Evolutionary conservation across 1,140 invertebrate species (phyloP).

Genomic region (Lethrus apterus): DNA sequence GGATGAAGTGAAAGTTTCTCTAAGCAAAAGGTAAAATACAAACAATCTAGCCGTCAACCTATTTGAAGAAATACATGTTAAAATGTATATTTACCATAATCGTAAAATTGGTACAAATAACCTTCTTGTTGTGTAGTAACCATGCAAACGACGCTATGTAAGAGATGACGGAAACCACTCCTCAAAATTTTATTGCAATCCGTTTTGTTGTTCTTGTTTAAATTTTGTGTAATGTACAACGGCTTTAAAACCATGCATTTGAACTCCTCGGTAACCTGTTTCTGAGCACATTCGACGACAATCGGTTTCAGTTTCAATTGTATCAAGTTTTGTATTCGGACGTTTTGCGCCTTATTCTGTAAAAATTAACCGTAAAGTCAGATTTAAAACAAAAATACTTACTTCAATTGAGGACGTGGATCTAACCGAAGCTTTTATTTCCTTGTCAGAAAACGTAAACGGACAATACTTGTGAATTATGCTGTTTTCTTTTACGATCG

Average conservation of each 20-base stretch:
- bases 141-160: constrained; percentile 39
- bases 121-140: constrained; percentile 50
- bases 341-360: constrained; percentile 24
- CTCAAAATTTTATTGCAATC: constrained; percentile 21
- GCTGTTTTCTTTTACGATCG: constrained; percentile 37
- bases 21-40: background rate
- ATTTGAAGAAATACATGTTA: too few relatives aligned
- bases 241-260: constrained; percentile 37
- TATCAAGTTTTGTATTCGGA: constrained; percentile 37
- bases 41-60: background rate
- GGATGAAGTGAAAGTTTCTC: too few relatives aligned
- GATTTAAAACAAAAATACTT: constrained; percentile 11
- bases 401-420: constrained; percentile 36
- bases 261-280: constrained; percentile 38
- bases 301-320: constrained; percentile 40
- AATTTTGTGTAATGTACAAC: constrained; percentile 35
- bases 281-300: constrained; percentile 32
- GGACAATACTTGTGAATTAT: constrained; percentile 38
- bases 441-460: constrained; percentile 37
- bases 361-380: constrained; percentile 11
- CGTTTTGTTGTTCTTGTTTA: constrained; percentile 19
- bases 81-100: constrained; percentile 26
- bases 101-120: constrained; percentile 49
- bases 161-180: constrained; percentile 26
- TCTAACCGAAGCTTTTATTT: constrained; percentile 38